These are phyloP conservation scores for Drosophila setosimentum DNA, from an alignment of 2,888 invertebrate species.

Conservation along the genomic window DNA sequence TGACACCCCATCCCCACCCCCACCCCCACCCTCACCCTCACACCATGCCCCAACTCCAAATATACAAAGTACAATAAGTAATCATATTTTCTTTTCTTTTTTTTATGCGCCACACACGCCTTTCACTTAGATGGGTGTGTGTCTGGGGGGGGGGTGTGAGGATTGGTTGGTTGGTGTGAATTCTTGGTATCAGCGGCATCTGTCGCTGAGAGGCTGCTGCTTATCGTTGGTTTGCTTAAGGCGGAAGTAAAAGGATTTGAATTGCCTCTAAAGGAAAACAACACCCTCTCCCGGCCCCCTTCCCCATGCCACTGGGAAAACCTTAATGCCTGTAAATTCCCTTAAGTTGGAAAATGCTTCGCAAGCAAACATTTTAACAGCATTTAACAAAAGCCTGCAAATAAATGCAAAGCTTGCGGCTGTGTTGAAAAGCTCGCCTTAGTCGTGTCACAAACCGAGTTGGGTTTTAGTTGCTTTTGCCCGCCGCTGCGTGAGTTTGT, in stretches of 20 bases:
- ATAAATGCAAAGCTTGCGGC: neutral
- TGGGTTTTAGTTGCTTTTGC: neutral
- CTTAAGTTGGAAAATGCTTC: constrained; percentile 64
- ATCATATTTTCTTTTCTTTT: constrained; percentile 57
- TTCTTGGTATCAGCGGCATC: constrained; percentile 75
- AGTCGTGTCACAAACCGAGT: constrained; percentile 33
- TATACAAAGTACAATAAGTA: constrained; percentile 67
- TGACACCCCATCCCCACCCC: neutral
- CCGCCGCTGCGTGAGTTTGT: constrained; percentile 8
- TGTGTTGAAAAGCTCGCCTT: constrained; percentile 35
- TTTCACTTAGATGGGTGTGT: constrained; percentile 8
- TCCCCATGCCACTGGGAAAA: constrained; percentile 2
- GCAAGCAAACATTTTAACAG: constrained; percentile 56
- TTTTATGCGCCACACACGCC: constrained; percentile 63
- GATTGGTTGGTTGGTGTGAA: constrained; percentile 53
- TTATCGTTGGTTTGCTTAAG: constrained; percentile 45
- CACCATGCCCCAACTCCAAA: neutral
- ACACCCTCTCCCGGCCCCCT: neutral
- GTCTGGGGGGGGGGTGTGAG: neutral
- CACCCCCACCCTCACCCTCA: neutral
- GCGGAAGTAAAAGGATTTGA: constrained; percentile 79
- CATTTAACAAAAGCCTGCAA: constrained; percentile 28
- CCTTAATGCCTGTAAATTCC: constrained; percentile 73
- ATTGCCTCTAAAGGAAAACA: constrained; percentile 60
- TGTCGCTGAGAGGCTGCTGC: constrained; percentile 43